Evolutionary conservation across 1,140 invertebrate genomes (phyloP).

Genomic region (Ceratosolen fusciceps): DNA sequence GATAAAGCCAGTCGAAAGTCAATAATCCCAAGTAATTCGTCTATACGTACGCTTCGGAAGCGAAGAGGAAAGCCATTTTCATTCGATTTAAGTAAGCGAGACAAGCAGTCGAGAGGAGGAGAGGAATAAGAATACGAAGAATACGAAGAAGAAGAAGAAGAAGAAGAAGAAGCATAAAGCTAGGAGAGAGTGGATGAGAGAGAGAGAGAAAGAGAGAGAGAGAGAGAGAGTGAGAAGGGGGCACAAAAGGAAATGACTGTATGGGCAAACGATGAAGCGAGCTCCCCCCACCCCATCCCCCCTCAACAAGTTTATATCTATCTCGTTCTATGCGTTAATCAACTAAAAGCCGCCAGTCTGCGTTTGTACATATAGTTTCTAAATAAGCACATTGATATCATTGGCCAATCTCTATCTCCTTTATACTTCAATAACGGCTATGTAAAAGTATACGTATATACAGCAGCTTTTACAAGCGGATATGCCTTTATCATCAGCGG

Average conservation of each 20-base stretch:
- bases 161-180: too few species aligned
- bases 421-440: background rate
- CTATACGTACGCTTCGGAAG: conserved; percentile 34
- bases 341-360: conserved; percentile 49
- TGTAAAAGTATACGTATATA: background rate
- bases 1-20: conserved; percentile 47
- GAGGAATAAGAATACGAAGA: too few species aligned
- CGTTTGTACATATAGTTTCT: conserved; percentile 25
- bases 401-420: background rate
- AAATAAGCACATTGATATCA: background rate
- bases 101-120: too few species aligned
- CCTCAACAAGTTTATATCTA: background rate
- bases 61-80: conserved; percentile 32
- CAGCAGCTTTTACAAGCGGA: background rate
- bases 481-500: background rate
- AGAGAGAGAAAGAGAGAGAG: background rate
- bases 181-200: background rate
- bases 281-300: too few species aligned
- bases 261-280: conserved; percentile 7
- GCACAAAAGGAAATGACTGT: conserved; percentile 24
- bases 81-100: conserved; percentile 11
- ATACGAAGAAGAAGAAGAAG: too few species aligned
- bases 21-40: conserved; percentile 48
- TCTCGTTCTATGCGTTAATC: conserved; percentile 42
- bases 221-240: background rate